phyloP scores from a whole-genome alignment of 2,113 vertebrate genomes.

The Notarius quadriscutis region DNA sequence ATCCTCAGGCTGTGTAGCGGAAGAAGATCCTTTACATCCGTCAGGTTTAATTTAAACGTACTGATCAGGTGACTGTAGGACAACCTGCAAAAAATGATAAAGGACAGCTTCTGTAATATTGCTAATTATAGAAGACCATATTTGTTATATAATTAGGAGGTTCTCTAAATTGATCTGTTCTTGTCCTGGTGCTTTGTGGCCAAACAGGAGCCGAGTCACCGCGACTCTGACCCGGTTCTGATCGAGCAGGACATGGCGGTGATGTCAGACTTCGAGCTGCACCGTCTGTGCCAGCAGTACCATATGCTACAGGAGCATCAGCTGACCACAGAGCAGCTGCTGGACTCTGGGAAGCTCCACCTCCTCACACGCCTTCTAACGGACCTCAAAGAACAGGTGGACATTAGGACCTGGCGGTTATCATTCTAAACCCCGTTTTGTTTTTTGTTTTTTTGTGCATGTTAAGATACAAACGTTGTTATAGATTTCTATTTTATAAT shows the following conservation, averaged over 20 bases:
- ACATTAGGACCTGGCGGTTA: background rate
- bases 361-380: slow-evolving; percentile 80
- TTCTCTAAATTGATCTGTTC: background rate
- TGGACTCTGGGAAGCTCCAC: slow-evolving; percentile 93
- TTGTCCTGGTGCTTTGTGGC: background rate
- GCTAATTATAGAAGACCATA: background rate
- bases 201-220: slow-evolving; percentile 88
- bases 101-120: background rate
- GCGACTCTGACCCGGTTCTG: slow-evolving; percentile 85
- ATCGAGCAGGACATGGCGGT: slow-evolving; percentile 97
- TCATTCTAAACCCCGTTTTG: too few relatives aligned
- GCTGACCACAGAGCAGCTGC: slow-evolving; percentile 79
- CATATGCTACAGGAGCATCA: slow-evolving; percentile 76
- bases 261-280: slow-evolving; percentile 96
- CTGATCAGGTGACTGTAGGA: background rate
- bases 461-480: too few relatives aligned
- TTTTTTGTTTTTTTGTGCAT: too few relatives aligned
- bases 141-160: too few relatives aligned
- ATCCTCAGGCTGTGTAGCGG: background rate
- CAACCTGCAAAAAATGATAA: background rate
- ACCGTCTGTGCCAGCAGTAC: slow-evolving; percentile 89
- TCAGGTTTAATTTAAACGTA: background rate
- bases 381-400: slow-evolving; percentile 84
- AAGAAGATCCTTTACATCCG: background rate
- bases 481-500: too few relatives aligned